Percentiles rank a stretch among this genome's conserved stretches.
Conservation (phyloP, 2,797 vertebrate genomes). For the Eurystomus glaucurus region DNA sequence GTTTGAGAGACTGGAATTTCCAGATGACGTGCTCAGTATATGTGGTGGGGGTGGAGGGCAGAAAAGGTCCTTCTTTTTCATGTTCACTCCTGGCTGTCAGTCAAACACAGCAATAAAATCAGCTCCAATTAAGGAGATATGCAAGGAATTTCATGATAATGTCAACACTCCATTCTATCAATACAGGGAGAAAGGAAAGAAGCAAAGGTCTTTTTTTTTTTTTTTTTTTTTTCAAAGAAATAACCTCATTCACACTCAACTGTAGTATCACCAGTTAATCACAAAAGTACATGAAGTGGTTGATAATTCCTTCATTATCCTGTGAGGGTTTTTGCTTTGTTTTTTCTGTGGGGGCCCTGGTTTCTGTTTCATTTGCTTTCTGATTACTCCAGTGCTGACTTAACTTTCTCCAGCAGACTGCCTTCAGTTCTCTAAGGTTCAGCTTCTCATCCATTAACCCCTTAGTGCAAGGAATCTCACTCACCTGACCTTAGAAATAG, state of each 20-base stretch:
- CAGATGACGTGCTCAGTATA: neutral
- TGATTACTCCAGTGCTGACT: slow-evolving; percentile 60
- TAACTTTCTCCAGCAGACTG: slow-evolving; percentile 62
- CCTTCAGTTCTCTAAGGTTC: slow-evolving; percentile 10
- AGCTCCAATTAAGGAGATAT: slow-evolving; percentile 73
- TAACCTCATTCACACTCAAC: neutral
- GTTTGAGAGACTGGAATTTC: slow-evolving; percentile 41
- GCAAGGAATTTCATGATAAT: slow-evolving; percentile 67
- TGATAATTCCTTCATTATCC: slow-evolving; percentile 60
- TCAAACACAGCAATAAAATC: slow-evolving; percentile 73
- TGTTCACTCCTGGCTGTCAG: slow-evolving; percentile 61
- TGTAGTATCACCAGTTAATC: slow-evolving; percentile 54
- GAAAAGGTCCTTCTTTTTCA: slow-evolving; percentile 34
- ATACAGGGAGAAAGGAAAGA: slow-evolving; percentile 8
- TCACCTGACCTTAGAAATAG: neutral
- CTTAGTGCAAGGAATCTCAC: slow-evolving; percentile 18
- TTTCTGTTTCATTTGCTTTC: slow-evolving; percentile 73
- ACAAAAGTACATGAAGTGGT: slow-evolving; percentile 29
- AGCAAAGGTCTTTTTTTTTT: neutral
- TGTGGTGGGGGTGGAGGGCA: slow-evolving; percentile 6
- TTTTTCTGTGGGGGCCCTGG: slow-evolving; percentile 36
- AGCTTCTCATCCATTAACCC: slow-evolving; percentile 57
- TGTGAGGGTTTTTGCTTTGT: slow-evolving; percentile 32
- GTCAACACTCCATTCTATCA: slow-evolving; percentile 56
- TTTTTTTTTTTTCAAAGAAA: neutral